Base-by-base conservation (phyloP, 2,113 vertebrate genomes). In the Speoplatyrhinus poulsoni region DNA sequence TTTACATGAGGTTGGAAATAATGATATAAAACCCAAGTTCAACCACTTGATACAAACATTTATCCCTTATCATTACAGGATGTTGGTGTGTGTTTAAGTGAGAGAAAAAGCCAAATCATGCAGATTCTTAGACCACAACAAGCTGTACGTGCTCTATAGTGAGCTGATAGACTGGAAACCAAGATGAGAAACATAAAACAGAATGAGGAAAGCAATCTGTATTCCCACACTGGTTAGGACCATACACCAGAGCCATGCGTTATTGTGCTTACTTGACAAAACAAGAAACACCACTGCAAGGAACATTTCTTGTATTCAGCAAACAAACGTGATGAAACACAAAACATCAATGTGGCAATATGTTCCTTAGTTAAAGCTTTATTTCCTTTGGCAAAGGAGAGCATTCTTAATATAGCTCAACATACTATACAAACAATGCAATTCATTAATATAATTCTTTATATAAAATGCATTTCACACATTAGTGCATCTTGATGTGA, bases 361-460 rank as follows among this genome's bases (percentile, higher is more conserved):
- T 83, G 56, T 89, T 87, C 75, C 90, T 89, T 81, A 91, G 79
- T 86, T 88, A 87, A 76, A 36, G 60, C 67, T 92, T 93, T 92
- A 90, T 92, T 92, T 85, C 88, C 83, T 88, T 90, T 93, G 87
- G 90, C 85, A 93, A 81, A 94, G 56, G 13, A 6, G 68, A 36
- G 54, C 8, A 33, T 66, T 80, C 46, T 64, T 73, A 57, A 52
- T 48, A 75, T 56, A 61, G 79, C 76, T 80, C 60, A 78, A 64
- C 67, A 66, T 26, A 67, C 59, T 61, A 70, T 67, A 59, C 17
- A 72, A 72, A 71, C 12, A 62, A 48, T 73, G 13, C 57, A 36
- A 79, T 73, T 33, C 32, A 12, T 69, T 72, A 36, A 65, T 16
- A 46, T 70, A 46, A 62, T 53, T 11, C 75, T 48, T 68, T n/a